Evolutionary conservation across 2,113 vertebrate genomes (phyloP), one percentile per base, ranked within the genome.

Genomic region (Rhinolophus sinicus): DNA sequence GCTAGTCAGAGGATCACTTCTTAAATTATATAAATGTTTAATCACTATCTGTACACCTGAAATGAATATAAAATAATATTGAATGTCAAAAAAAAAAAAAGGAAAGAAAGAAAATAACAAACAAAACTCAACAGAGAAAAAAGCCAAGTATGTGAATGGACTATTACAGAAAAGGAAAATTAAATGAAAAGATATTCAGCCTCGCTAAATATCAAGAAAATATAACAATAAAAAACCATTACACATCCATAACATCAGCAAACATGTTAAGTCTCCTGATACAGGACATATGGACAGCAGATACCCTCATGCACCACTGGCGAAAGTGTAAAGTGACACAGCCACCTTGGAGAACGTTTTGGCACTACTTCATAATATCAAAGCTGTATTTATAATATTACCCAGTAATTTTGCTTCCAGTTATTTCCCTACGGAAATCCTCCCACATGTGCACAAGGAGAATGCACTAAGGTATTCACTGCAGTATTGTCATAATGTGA

Each of bases 81-180:
- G 40, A 44, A 44, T 44, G 40, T 44, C 40, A 44, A 44, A 44
- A 44, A 44, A 44, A 44, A 44, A 44, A 44, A 44, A 44, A 44
- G 40, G 40, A 44, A 44, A 44, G 40, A 44, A 44, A 44, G 40
- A 44, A 44, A 44, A 44, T 44, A n/a, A 80, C 40, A 78, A 77
- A 69, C 64, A 80, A 86, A 95, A 88, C 28, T 83, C 21, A 54
- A 88, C 26, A 88, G 69, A 88, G 22, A 76, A 95, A 40, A 33
- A 76, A 87, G 15, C n/a, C 50, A 60, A 87, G 56, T 60, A 69
- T 22, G 69, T 44, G 44, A 58, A 90, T 85, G 78, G 14, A 40
- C 24, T 26, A 69, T 40, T 52, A 86, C 5, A 60, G 38, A 75
- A 91, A 84, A 75, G 58, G 69, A 67, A 90, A 96, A 52, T 12